phyloP scores from a whole-genome alignment of 2,888 invertebrate genomes.

The Sminthurides aquaticus region DNA sequence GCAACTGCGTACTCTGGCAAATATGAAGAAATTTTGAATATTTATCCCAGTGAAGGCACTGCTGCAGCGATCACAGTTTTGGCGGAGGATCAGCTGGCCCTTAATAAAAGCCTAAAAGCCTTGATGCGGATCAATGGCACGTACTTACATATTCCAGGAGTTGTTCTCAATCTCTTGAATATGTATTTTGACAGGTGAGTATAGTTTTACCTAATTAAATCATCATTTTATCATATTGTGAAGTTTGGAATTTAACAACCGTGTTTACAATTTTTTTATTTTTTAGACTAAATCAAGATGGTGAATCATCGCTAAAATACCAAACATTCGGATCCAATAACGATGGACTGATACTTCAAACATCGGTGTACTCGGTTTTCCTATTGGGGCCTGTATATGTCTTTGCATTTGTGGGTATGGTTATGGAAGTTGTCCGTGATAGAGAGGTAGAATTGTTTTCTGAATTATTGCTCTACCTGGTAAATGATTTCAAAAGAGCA shows the following conservation, averaged over 20 bases:
- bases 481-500: too few relatives aligned
- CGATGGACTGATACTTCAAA: too few relatives aligned
- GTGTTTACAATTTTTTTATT: too few relatives aligned
- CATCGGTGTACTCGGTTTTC: constrained; percentile 65
- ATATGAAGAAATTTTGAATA: constrained; percentile 34
- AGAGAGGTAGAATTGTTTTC: too few relatives aligned
- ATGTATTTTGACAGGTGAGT: background rate
- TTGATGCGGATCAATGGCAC: constrained; percentile 63
- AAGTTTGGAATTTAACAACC: too few relatives aligned
- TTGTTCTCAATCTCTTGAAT: constrained; percentile 48
- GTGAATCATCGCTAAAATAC: constrained; percentile 5
- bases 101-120: constrained; percentile 52
- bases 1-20: constrained; percentile 33
- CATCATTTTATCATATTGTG: too few relatives aligned
- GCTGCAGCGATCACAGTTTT: constrained; percentile 29
- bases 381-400: constrained; percentile 76
- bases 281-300: too few relatives aligned
- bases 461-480: too few relatives aligned
- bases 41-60: constrained; percentile 27
- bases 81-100: background rate
- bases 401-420: constrained; percentile 66
- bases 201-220: too few relatives aligned
- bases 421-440: constrained; percentile 73
- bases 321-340: constrained; percentile 20
- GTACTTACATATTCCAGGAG: constrained; percentile 68